Evolutionary conservation across 2,113 vertebrate genomes (phyloP), one percentile per base, ranked within the genome.

Genomic region (Otus sunia): DNA sequence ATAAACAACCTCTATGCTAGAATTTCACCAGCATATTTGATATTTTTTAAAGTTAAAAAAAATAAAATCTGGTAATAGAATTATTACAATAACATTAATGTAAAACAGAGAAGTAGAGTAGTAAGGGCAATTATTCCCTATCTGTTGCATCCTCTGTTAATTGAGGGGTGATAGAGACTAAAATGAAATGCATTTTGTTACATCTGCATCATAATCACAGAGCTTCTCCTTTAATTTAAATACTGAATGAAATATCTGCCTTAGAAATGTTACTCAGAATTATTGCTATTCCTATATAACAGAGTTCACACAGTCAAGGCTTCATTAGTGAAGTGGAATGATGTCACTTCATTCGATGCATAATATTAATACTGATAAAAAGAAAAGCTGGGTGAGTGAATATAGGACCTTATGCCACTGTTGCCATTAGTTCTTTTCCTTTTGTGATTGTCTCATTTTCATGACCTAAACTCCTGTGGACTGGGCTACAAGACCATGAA

Each of bases 201-300:
- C 68, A 74, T 85, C 77, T 88, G 67, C 16, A 66, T 43, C 26
- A 47, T 81, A 78, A 76, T 92, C 43, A 74, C n/a, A 56, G 52
- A 47, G 18, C 77, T 95, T 73, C 16, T 64, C 12, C 89, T 97
- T 96, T 93, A 88, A 86, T 93, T 95, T 73, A 96, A 94, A 86
- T 72, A 79, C 11, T 56, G 19, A 71, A 87, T 76, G 55, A 88
- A 96, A 88, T 72, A 90, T 66, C 69, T 55, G 22, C 34, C 73
- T 80, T 20, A 81, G 74, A 68, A 93, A 74, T 41, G 11, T 45
- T 86, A 64, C 63, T 87, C 27, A 55, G 47, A 84, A 49, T 92
- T 83, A 78, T 29, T 88, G 56, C 15, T 63, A 7, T 47, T 95
- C 30, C 59, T 82, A 5, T 32, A 15, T 32, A 81, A n/a, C 32